phyloP scores from a whole-genome alignment of 2,797 vertebrate genomes.

The Molossus molossus region DNA sequence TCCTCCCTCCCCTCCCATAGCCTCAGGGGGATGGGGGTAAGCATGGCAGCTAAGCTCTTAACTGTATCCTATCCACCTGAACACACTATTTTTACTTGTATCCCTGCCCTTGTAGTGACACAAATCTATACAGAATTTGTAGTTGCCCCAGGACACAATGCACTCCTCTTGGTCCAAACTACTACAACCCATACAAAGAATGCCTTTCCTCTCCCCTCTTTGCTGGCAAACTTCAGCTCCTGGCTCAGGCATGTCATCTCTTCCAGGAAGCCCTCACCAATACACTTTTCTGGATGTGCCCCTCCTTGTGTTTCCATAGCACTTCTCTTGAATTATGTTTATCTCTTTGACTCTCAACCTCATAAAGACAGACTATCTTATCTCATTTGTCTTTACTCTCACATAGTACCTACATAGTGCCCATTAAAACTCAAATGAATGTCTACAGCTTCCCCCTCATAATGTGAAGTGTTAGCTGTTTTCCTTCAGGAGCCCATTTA shows the following conservation, averaged over 20 bases:
- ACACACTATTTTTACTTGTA: not conserved
- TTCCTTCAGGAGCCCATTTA: not conserved
- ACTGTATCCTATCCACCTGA: not conserved
- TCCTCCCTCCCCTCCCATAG: not conserved
- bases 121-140: not conserved
- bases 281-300: not conserved
- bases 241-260: not conserved
- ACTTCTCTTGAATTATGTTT: not conserved
- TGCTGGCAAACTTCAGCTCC: not conserved
- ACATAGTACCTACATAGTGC: not conserved
- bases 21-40: not conserved
- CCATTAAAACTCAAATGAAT: not conserved
- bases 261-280: not conserved
- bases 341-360: not conserved
- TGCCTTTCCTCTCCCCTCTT: not conserved
- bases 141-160: not conserved
- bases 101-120: not conserved
- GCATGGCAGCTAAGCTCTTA: not conserved
- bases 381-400: not conserved
- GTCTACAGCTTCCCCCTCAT: not conserved
- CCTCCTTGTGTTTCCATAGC: not conserved
- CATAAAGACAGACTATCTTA: not conserved
- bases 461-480: not conserved
- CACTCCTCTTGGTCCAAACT: not conserved
- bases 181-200: not conserved